Evolutionary conservation across 2,113 vertebrate species (phyloP).

Genomic region (Empidonax traillii): DNA sequence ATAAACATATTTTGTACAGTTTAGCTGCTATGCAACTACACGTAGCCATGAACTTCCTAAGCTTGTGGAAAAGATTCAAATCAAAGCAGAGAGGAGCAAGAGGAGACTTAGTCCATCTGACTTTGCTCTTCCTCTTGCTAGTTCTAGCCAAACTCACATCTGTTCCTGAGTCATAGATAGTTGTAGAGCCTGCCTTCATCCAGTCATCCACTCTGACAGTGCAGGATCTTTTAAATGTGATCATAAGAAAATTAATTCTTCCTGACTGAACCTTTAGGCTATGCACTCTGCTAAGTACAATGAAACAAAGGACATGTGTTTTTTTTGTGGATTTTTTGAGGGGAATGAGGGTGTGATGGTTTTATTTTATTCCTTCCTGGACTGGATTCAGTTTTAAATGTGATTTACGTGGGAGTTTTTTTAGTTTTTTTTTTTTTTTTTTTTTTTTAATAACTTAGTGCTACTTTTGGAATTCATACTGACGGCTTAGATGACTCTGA

Average conservation of each 20-base stretch:
- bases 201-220: background rate
- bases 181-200: background rate
- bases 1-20: background rate
- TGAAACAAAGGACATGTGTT: background rate
- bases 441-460: background rate
- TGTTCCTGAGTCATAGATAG: background rate
- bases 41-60: background rate
- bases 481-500: slow-evolving; percentile 17
- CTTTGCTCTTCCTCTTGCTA: background rate
- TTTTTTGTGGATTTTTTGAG: background rate
- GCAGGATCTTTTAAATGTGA: background rate
- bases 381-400: background rate
- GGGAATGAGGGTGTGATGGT: accelerated
- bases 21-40: background rate
- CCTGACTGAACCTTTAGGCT: background rate
- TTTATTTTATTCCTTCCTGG: background rate
- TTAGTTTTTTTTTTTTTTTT: background rate
- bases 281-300: background rate
- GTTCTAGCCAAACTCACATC: background rate
- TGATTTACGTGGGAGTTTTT: background rate
- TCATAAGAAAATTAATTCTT: background rate
- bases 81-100: background rate
- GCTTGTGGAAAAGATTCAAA: background rate
- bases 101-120: background rate
- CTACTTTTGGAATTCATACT: background rate